Evolutionary conservation across 2,797 vertebrate genomes (phyloP), one percentile per base, ranked within the genome.

Genomic region (Galagoides demidoff): DNA sequence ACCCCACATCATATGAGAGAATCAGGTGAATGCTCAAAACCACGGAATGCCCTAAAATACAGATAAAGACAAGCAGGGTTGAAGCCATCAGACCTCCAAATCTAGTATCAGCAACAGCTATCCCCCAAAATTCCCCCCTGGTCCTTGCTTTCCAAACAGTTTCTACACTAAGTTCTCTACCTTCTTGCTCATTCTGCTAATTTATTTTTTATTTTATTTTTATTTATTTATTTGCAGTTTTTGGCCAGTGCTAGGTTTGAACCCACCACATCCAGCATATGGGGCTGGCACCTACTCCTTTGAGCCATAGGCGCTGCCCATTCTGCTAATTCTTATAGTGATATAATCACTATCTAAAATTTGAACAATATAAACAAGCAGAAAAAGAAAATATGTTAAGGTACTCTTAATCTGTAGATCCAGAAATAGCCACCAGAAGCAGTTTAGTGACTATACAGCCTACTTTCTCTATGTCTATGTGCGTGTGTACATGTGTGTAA

Each of bases 361-460:
- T 20, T 78, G 34, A 25, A 25, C 49, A 74, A 82, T 34, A 83
- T 16, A 78, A 3, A 57, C 7, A 74, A 95, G 5, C 11, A 74
- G 68, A 83, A 89, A 90, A 83, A 88, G 1, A 59, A 88, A 87
- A 64, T 23, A 76, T 45, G 71, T 43, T 43, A 83, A 92, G 63
- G 16, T n/a, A 27, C 10, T 27, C 55, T 39, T 77, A 86, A 39
- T 45, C 25, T 31, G 22, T 59, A 61, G 31, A 85, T 91, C 85
- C 37, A 82, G 59, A 96, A 94, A 37, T 31, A 90, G 19, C 4
- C 31, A 76, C 25, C 83, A 2, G 59, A 81, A 84, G 22, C 34
- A 85, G 73, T 93, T 88, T 71, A 57, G n/a, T 66, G 29, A 87
- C 19, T 61, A 64, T 45, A 25, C 14, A 85, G 37, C 2, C 37